These are phyloP conservation scores for Rhea pennata DNA, from an alignment of 2,113 vertebrate genomes.

Conservation along the genomic window DNA sequence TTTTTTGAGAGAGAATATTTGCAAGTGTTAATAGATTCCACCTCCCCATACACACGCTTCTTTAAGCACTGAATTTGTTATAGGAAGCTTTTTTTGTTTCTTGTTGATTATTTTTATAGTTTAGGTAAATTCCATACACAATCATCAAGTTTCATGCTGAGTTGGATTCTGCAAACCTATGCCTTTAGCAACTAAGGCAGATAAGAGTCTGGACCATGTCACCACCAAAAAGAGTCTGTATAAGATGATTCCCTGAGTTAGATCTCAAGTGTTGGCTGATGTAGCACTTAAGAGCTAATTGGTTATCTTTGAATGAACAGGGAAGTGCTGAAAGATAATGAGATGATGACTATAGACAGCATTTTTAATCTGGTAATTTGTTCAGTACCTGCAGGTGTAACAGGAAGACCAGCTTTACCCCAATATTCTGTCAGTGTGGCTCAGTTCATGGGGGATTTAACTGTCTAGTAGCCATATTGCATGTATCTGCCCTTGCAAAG, in stretches of 20 bases:
- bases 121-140: not conserved
- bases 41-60: too few species aligned
- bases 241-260: not conserved
- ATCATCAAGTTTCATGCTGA: not conserved
- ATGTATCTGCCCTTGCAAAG: not conserved
- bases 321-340: not conserved
- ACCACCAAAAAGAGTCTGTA: too few species aligned
- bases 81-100: not conserved
- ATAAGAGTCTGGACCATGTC: not conserved
- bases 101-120: not conserved
- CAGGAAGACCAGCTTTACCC: not conserved
- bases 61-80: too few species aligned
- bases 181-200: not conserved
- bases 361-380: not conserved
- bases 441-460: not conserved
- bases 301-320: not conserved
- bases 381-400: not conserved
- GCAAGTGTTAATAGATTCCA: not conserved
- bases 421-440: fast-evolving
- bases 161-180: not conserved
- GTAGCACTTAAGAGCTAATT: not conserved
- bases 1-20: not conserved
- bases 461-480: fast-evolving
- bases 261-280: not conserved
- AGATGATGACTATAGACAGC: not conserved